These are phyloP conservation scores for Altica lythri DNA, from an alignment of 2,888 invertebrate genomes.

Conservation along the genomic window DNA sequence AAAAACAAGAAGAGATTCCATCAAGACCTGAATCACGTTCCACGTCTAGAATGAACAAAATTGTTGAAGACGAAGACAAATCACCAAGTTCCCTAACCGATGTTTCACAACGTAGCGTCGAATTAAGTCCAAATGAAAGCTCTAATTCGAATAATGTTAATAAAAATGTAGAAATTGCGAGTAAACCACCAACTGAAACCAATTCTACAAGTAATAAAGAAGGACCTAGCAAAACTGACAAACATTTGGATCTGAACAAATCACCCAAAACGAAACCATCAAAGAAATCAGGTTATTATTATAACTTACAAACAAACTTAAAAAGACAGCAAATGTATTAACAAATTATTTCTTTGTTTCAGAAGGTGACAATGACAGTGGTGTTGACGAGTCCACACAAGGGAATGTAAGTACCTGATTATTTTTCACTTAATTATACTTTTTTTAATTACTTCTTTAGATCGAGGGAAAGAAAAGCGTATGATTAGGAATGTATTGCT, in stretches of 20 bases:
- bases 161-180: neutral
- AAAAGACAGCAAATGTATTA: too few relatives aligned
- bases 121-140: slow-evolving; percentile 47
- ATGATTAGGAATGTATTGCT: too few relatives aligned
- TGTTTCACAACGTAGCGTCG: slow-evolving; percentile 47
- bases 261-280: slow-evolving; percentile 39
- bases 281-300: slow-evolving; percentile 40
- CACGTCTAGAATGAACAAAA: slow-evolving; percentile 48
- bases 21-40: slow-evolving; percentile 49
- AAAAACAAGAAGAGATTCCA: slow-evolving; percentile 42
- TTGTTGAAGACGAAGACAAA: slow-evolving; percentile 45
- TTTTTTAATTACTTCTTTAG: too few relatives aligned
- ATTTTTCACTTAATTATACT: too few relatives aligned
- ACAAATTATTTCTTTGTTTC: slow-evolving; percentile 54
- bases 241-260: slow-evolving; percentile 28
- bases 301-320: too few relatives aligned
- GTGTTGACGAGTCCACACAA: slow-evolving; percentile 80
- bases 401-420: slow-evolving; percentile 73
- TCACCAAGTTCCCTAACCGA: slow-evolving; percentile 35
- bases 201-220: slow-evolving; percentile 17
- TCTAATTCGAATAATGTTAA: neutral
- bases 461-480: too few relatives aligned
- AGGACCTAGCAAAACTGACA: slow-evolving; percentile 16
- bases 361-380: slow-evolving; percentile 85
- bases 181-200: slow-evolving; percentile 32